phyloP scores from a whole-genome alignment of 92 coral and sea anemone species.

The Zoanthus solanderi region DNA sequence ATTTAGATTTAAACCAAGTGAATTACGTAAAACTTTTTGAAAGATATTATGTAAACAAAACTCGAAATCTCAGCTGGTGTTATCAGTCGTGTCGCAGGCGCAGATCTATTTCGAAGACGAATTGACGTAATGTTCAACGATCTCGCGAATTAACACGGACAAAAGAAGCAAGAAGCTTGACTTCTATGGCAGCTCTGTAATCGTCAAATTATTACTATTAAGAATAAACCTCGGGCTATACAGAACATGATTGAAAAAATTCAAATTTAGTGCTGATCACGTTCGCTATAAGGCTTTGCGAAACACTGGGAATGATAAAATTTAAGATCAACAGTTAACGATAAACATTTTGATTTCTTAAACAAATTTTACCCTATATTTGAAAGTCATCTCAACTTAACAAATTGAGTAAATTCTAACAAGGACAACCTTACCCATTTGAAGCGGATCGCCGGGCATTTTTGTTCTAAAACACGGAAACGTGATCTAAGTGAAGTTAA shows the following conservation, averaged over 20 bases:
- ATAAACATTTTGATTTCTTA: conserved; percentile 47
- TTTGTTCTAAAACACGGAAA: conserved; percentile 57
- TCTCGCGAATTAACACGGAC: background rate
- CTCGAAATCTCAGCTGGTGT: conserved; percentile 1
- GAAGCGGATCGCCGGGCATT: conserved; percentile 96
- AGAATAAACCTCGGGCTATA: conserved; percentile 2
- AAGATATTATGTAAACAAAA: conserved; percentile 27
- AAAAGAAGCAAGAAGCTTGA: background rate
- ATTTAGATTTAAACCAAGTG: conserved; percentile 1
- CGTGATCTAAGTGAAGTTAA: conserved; percentile 53
- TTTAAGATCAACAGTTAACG: conserved; percentile 13
- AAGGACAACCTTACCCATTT: conserved; percentile 77
- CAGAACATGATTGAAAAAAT: conserved; percentile 11
- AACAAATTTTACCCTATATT: background rate
- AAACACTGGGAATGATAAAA: conserved; percentile 9
- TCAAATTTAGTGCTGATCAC: conserved; percentile 1
- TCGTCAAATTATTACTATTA: background rate
- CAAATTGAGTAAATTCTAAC: background rate
- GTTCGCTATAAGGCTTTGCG: background rate
- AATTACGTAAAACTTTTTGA: conserved; percentile 40
- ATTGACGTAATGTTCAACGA: background rate
- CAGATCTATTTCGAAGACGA: background rate
- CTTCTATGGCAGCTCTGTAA: background rate
- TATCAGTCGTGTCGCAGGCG: background rate
- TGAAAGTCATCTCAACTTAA: background rate